These are phyloP conservation scores for Xenopus laevis DNA, from an alignment of 2,113 vertebrate species.

Conservation along the genomic window DNA sequence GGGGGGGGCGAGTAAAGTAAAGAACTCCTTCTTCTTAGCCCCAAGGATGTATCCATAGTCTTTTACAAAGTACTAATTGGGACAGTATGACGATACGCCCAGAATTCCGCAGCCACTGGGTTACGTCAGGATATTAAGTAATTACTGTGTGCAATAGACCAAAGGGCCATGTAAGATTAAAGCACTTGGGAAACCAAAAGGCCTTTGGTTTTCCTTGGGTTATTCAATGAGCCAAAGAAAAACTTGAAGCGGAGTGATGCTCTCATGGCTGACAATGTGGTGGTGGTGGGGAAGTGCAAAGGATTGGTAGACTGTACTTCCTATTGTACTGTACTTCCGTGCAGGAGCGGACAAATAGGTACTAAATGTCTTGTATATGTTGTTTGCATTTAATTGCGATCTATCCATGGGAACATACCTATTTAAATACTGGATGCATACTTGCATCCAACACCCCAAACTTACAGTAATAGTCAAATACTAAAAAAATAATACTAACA, in stretches of 20 bases:
- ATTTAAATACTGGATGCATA: too few species aligned
- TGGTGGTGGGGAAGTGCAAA: too few species aligned
- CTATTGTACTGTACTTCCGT: too few species aligned
- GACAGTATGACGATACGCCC: not conserved
- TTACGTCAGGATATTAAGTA: slow-evolving; percentile 32
- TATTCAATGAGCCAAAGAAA: not conserved
- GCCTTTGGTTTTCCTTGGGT: not conserved
- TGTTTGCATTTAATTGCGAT: too few species aligned
- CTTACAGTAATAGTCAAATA: too few species aligned
- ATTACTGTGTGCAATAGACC: slow-evolving; percentile 10
- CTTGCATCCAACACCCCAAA: too few species aligned
- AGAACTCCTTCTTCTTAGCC: not conserved
- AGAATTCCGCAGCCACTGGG: slow-evolving; percentile 6
- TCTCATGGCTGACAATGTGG: not conserved
- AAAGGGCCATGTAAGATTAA: not conserved
- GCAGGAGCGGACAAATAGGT: too few species aligned
- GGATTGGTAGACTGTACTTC: too few species aligned
- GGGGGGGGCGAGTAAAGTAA: too few species aligned
- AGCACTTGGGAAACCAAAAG: not conserved
- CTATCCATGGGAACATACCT: too few species aligned
- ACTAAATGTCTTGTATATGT: too few species aligned
- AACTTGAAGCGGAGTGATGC: not conserved
- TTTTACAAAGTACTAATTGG: slow-evolving; percentile 19
- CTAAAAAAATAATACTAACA: too few species aligned
- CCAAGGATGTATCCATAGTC: slow-evolving; percentile 2